These are phyloP conservation scores for Lagopus muta DNA, from an alignment of 2,113 vertebrate genomes.

Conservation along the genomic window DNA sequence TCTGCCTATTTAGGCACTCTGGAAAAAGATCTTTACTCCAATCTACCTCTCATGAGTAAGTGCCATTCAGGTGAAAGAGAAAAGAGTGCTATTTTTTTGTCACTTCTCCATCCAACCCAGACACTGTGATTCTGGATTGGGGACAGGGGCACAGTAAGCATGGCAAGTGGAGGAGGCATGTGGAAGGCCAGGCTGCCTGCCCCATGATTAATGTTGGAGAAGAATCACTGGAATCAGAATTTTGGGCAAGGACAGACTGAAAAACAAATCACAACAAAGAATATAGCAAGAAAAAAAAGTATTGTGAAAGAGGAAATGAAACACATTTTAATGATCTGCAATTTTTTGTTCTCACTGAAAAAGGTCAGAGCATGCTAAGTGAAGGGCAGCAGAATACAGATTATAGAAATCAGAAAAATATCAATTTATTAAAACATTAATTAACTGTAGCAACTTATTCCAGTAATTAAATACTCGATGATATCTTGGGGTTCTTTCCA, in stretches of 20 bases:
- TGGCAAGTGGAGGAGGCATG: not conserved
- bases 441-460: not conserved
- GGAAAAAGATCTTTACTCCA: not conserved
- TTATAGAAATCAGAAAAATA: not conserved
- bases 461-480: not conserved
- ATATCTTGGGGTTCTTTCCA: too few species aligned
- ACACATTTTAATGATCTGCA: not conserved
- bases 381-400: not conserved
- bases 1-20: not conserved
- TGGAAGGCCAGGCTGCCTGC: not conserved
- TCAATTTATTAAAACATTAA: not conserved
- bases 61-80: not conserved
- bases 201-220: not conserved
- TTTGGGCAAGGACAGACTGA: not conserved
- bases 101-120: not conserved
- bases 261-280: not conserved
- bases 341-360: not conserved
- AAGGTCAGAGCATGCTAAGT: not conserved
- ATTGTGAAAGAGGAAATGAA: not conserved
- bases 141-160: not conserved
- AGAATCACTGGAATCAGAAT: not conserved
- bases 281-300: not conserved
- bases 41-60: not conserved
- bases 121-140: not conserved
- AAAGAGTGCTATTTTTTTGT: not conserved